Base-by-base conservation (phyloP, 2,888 invertebrate species). In the Phengaris arion region DNA sequence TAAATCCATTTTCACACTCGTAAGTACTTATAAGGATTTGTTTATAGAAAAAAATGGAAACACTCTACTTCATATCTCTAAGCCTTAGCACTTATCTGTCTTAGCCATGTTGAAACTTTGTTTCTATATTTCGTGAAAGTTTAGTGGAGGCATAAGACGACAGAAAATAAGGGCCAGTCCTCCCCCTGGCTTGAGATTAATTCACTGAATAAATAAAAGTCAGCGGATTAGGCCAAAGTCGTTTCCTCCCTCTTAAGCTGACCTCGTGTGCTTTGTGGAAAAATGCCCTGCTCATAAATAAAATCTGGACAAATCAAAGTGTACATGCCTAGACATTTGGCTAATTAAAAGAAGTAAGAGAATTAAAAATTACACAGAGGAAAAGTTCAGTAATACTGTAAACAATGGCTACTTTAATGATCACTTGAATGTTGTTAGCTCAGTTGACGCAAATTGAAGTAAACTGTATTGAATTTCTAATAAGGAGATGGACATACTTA, bases 121-220 rank as follows among this genome's bases (percentile, higher is more conserved):
- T 72, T 70, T 70, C 57, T 70, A 69, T 70, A 75, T 70, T 75
- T 51, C 22, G 57, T 57, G 75, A 70, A 75, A 75, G 57, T 70
- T 70, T 75, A 70, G 75, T 69, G 54, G 15, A 46, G 68, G 68
- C 64, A 75, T 74, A 76, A 80, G 84, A 83, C 85, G 86, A 86
- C 89, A 89, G 89, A 88, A 89, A 90, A 88, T 87, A 89, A 89
- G 90, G 89, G 87, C 81, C 83, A 83, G 82, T 86, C 87, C 87
- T 86, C 88, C 89, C 89, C 87, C 84, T 86, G 85, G 84, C 81
- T 6, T 13, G 88, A 93, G 93, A 93, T 93, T 93, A 93, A 93
- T 93, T 93, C 92, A 92, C 89, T 92, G 93, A 93, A 93, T 93
- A 93, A 93, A 93, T 93, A 93, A 93, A 93, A 93, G 93, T 93